Conservation (phyloP, 2,888 invertebrate species). For the Gisinianus flammeolus region DNA sequence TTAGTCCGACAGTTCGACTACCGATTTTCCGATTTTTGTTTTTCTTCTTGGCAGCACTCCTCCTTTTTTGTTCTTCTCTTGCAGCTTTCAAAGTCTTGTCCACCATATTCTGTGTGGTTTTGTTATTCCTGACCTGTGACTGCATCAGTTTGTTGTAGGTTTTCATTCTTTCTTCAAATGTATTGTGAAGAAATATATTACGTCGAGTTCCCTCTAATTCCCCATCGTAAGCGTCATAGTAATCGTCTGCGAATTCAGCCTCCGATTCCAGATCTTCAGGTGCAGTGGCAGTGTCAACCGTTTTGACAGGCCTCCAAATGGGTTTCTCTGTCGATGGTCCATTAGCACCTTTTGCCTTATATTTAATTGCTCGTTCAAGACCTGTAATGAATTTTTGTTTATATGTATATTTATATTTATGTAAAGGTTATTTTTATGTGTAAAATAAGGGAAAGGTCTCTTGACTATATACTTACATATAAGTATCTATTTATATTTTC, state of each 20-base stretch:
- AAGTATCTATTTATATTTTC: too few species aligned
- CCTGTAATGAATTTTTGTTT: neutral
- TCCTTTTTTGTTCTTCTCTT: neutral
- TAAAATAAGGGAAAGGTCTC: neutral
- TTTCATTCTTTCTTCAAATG: slow-evolving; percentile 34
- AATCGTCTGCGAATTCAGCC: slow-evolving; percentile 38
- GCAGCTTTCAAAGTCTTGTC: slow-evolving; percentile 37
- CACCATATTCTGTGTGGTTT: neutral
- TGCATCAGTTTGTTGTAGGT: slow-evolving; percentile 12
- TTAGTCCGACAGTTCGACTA: too few species aligned
- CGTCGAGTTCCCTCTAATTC: slow-evolving; percentile 34
- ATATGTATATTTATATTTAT: neutral
- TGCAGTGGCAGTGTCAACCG: neutral
- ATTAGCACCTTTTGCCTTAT: neutral
- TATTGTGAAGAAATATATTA: slow-evolving; percentile 27
- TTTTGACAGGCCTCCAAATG: neutral
- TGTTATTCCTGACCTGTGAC: neutral
- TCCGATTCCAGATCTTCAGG: slow-evolving; percentile 21
- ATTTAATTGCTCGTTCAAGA: neutral
- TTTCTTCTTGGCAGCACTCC: neutral
- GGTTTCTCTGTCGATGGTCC: neutral
- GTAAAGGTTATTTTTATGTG: neutral
- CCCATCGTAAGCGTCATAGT: slow-evolving; percentile 43
- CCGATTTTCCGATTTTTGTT: neutral
- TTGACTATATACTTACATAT: neutral